Percentiles rank a stretch among this genome's conserved stretches.
Evolutionary conservation across 1,140 invertebrate genomes (phyloP).

Genomic region (Archegozetes longisetosus): DNA sequence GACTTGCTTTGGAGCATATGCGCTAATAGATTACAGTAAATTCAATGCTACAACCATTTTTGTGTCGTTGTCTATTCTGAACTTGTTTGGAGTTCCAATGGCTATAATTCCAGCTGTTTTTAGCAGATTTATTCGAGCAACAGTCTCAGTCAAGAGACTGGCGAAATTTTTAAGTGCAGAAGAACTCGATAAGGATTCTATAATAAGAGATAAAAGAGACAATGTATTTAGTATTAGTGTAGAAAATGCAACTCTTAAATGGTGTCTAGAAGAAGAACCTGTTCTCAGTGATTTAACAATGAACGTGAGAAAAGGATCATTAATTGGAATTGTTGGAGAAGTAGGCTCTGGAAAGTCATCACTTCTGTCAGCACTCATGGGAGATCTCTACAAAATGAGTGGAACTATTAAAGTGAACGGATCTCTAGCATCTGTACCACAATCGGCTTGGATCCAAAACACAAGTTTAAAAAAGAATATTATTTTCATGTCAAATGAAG

Average conservation of each 20-base stretch:
- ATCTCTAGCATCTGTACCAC: slow-evolving; percentile 31
- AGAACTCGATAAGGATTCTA: neutral
- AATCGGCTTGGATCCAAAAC: slow-evolving; percentile 36
- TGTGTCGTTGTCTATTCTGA: slow-evolving; percentile 37
- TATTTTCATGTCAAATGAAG: slow-evolving; percentile 26
- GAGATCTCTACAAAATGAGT: slow-evolving; percentile 35
- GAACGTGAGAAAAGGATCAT: slow-evolving; percentile 24
- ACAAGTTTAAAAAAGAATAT: slow-evolving; percentile 33
- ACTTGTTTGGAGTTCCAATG: neutral
- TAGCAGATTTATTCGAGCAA: neutral
- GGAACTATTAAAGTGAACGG: slow-evolving; percentile 31
- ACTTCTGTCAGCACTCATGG: slow-evolving; percentile 36
- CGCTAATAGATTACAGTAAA: slow-evolving; percentile 34
- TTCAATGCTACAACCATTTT: slow-evolving; percentile 44
- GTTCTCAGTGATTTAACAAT: slow-evolving; percentile 23
- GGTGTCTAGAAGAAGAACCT: neutral
- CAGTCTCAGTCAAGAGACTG: neutral
- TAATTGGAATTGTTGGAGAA: slow-evolving; percentile 34
- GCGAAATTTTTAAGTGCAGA: neutral
- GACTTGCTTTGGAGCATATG: slow-evolving; percentile 20
- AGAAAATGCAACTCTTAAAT: neutral
- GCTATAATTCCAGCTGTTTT: neutral
- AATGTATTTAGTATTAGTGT: neutral
- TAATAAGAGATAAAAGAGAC: neutral
- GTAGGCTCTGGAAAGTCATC: slow-evolving; percentile 40